These are phyloP conservation scores for Rhabditoides inermis DNA, from an alignment of 2,888 invertebrate genomes.

Conservation along the genomic window DNA sequence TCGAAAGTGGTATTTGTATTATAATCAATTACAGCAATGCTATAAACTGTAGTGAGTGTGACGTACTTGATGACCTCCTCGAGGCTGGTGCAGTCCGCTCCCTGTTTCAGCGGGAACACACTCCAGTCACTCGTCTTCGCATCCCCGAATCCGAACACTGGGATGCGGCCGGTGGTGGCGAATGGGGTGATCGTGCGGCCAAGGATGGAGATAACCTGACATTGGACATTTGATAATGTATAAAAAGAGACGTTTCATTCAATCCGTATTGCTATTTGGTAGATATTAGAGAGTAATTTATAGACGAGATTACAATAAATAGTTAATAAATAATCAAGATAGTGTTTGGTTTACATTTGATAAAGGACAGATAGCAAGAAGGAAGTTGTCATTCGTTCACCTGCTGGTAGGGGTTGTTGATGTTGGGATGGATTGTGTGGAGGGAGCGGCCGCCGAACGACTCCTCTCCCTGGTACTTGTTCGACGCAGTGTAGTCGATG, in stretches of 20 bases:
- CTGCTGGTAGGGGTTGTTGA: slow-evolving; percentile 56
- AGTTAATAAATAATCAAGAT: too few species aligned
- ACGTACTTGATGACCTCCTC: slow-evolving; percentile 54
- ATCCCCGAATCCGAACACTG: slow-evolving; percentile 58
- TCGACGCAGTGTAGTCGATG: slow-evolving; percentile 59
- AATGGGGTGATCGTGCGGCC: slow-evolving; percentile 57
- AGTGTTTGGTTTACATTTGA: too few species aligned
- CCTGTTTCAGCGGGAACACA: slow-evolving; percentile 54
- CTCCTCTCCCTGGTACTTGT: slow-evolving; percentile 59
- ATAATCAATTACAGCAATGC: too few species aligned
- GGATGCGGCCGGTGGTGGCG: slow-evolving; percentile 54
- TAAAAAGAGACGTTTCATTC: background rate
- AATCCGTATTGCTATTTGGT: background rate
- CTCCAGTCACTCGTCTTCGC: slow-evolving; percentile 54
- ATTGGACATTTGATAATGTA: too few species aligned
- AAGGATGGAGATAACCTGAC: slow-evolving; percentile 55
- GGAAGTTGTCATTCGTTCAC: slow-evolving; percentile 18
- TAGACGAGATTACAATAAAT: too few species aligned
- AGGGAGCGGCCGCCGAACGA: slow-evolving; percentile 56
- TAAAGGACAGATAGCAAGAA: background rate
- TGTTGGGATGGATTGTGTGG: slow-evolving; percentile 43
- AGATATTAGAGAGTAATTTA: background rate
- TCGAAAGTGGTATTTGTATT: too few species aligned
- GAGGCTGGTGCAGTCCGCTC: slow-evolving; percentile 52
- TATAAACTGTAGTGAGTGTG: too few species aligned